Evolutionary conservation across 1,140 invertebrate genomes (phyloP).

Genomic region (Asobara japonica): DNA sequence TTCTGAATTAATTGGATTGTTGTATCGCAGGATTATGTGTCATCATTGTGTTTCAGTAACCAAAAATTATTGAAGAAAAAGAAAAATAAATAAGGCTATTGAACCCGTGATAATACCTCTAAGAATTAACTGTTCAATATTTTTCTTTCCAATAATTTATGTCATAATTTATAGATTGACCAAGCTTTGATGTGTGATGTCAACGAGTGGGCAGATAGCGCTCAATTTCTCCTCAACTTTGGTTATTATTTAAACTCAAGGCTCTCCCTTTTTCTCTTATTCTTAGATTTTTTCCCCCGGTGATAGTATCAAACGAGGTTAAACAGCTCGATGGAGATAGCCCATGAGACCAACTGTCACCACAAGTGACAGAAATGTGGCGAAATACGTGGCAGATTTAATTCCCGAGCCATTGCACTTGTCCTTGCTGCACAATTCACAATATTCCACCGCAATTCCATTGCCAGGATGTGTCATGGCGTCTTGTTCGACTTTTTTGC

Average conservation of each 20-base stretch:
- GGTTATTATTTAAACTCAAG: neutral
- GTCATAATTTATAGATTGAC: neutral
- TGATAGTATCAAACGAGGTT: conserved; percentile 27
- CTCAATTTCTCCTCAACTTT: neutral
- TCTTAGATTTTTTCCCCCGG: neutral
- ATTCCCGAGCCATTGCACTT: conserved; percentile 47
- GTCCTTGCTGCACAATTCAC: conserved; percentile 47
- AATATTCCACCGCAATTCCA: conserved; percentile 37
- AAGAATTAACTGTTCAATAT: too few species aligned
- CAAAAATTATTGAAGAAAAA: neutral
- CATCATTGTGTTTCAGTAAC: neutral
- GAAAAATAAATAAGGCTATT: neutral
- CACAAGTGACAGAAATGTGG: conserved; percentile 41
- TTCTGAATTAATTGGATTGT: conserved; percentile 24
- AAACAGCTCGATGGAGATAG: conserved; percentile 34
- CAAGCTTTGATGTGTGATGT: neutral
- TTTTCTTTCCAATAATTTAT: neutral
- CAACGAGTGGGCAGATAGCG: neutral
- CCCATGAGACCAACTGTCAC: conserved; percentile 34
- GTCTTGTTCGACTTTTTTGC: conserved; percentile 41
- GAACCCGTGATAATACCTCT: neutral
- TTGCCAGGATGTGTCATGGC: neutral
- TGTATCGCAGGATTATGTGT: conserved; percentile 26
- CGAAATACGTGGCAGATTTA: conserved; percentile 33
- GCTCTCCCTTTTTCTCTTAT: conserved; percentile 9